A percentile compares a stretch with the other conserved stretches of the same genome.
These are phyloP conservation scores for Diadegma fenestrale DNA, from an alignment of 2,888 invertebrate genomes.

Conservation along the genomic window DNA sequence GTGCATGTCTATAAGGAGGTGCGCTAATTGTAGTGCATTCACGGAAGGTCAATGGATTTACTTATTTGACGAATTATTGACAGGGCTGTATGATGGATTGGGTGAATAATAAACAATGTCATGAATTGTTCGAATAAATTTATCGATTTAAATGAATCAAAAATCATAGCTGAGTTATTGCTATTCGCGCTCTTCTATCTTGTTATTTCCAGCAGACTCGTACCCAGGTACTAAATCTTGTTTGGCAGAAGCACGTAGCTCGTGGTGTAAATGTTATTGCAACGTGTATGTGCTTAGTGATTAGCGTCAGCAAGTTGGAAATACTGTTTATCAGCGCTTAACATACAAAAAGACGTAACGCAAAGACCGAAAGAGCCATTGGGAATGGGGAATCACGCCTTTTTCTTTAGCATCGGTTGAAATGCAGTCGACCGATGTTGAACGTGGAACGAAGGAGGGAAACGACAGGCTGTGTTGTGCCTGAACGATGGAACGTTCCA, in stretches of 20 bases:
- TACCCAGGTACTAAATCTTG: conserved; percentile 49
- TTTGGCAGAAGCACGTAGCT: conserved; percentile 34
- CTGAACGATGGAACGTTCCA: conserved; percentile 40
- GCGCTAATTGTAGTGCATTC: too few relatives aligned
- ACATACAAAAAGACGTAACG: neutral
- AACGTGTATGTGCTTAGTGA: conserved; percentile 51
- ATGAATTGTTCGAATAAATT: neutral
- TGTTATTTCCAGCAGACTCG: conserved; percentile 33
- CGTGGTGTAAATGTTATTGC: conserved; percentile 47
- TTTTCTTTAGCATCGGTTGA: conserved; percentile 1
- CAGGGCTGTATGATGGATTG: neutral
- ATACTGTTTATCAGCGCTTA: conserved; percentile 10
- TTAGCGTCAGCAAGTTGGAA: conserved; percentile 54
- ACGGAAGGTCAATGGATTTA: neutral
- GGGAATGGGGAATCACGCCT: neutral
- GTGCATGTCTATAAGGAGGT: too few relatives aligned
- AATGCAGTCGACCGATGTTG: conserved; percentile 10
- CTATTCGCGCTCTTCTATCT: conserved; percentile 16
- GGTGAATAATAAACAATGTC: neutral
- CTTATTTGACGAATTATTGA: neutral
- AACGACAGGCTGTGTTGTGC: conserved; percentile 40
- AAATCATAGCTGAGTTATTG: conserved; percentile 23
- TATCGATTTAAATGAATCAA: neutral
- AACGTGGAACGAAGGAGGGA: conserved; percentile 32
- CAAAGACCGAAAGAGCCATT: neutral